Evolutionary conservation across 2,113 vertebrate genomes (phyloP), one percentile per base, ranked within the genome.

Genomic region (Apodemus sylvaticus): DNA sequence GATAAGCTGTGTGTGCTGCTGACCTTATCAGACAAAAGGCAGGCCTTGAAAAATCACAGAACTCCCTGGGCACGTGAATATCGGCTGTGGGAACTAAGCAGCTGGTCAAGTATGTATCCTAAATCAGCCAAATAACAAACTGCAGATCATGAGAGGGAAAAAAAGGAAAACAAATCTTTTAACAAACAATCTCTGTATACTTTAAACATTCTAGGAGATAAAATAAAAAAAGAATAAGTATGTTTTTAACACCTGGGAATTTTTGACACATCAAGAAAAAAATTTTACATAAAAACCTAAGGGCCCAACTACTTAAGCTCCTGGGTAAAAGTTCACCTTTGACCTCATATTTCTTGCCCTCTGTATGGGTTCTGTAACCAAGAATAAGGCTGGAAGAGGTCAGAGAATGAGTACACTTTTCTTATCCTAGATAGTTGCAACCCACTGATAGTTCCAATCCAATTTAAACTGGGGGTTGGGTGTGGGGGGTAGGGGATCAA

Each of bases 31-130:
- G 97, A 95, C 96, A 86, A 96, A 97, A 98, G 95, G 0, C 73
- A 97, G 98, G 96, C 99, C 98, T 98, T 98, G 98, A 96, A 98
- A 58, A 98, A 98, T 97, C 88, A 94, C 96, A 96, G 95, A 98
- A 98, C 34, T 26, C 90, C 48, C 53, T 77, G 93, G 93, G 48
- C 95, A 92, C 93, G 88, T 96, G 97, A 89, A 90, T 0, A 60
- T 92, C 87, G 88, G 96, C 98, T 96, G 78, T 98, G 99, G 98
- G 98, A 99, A 97, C 12, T 73, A 91, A 97, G 79, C 98, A 96
- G 98, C 98, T 99, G 98, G 97, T 85, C 94, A 93, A 97, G 92
- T 79, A 7, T 88, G 76, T 93, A 88, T 60, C 78, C 53, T 87
- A 95, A 94, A 53, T 82, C 81, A 96, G 77, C 66, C n/a, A 87